Evolutionary conservation across 2,797 vertebrate genomes (phyloP).

Genomic region (Choloepus didactylus): DNA sequence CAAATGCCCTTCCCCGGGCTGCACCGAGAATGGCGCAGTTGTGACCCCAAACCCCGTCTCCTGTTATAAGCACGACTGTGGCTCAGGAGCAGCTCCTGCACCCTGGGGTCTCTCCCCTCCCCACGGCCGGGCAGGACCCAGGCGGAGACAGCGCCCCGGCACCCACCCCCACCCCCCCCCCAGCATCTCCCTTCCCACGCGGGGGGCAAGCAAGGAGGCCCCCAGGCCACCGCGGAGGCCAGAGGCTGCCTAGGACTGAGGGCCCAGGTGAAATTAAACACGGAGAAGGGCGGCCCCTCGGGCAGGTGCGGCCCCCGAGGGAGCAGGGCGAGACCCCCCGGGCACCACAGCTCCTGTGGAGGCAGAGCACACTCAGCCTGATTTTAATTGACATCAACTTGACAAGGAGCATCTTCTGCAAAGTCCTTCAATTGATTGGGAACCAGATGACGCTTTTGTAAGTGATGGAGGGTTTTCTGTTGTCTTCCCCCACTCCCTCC

Average conservation of each 20-base stretch:
- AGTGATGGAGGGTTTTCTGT: constrained; percentile 44
- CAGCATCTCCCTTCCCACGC: too few species aligned
- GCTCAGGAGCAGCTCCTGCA: too few species aligned
- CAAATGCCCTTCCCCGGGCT: constrained; percentile 61
- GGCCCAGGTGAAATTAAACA: constrained; percentile 82
- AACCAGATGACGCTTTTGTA: constrained; percentile 72
- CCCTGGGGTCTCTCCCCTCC: too few species aligned
- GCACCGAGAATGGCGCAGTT: too few species aligned
- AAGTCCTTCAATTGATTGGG: constrained; percentile 77
- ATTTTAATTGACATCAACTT: constrained; percentile 80
- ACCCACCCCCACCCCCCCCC: too few species aligned
- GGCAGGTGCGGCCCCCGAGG: too few species aligned
- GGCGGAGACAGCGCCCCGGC: too few species aligned
- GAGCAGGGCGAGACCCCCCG: too few species aligned
- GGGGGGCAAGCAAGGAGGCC: constrained; percentile 55
- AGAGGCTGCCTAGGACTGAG: constrained; percentile 78
- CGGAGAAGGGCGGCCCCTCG: background rate
- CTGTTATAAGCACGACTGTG: too few species aligned
- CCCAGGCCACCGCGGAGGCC: constrained; percentile 79
- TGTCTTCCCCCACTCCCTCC: background rate
- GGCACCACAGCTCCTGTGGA: background rate
- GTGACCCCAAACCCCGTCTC: too few species aligned
- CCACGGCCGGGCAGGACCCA: too few species aligned
- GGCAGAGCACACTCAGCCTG: constrained; percentile 29
- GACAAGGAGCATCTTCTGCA: constrained; percentile 71